Conservation (phyloP, 2,113 vertebrate genomes). For the Pao palembangensis region DNA sequence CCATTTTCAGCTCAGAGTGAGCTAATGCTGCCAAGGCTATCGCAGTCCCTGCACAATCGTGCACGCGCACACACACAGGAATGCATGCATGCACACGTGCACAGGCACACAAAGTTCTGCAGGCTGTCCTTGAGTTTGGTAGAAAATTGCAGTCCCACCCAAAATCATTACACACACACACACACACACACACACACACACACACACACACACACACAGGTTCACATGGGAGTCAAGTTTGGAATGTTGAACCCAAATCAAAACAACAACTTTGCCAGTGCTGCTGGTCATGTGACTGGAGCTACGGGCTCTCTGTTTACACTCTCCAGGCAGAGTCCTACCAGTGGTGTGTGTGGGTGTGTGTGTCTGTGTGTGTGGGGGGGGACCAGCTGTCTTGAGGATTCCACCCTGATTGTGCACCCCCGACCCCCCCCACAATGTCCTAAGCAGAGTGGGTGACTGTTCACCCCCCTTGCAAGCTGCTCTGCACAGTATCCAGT, state of each 20-base stretch:
- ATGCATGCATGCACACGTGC: not conserved
- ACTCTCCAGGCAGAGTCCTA: constrained; percentile 6
- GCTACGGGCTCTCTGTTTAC: constrained; percentile 49
- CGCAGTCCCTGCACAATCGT: not conserved
- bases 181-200: constrained; percentile 2
- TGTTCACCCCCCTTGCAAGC: constrained; percentile 13
- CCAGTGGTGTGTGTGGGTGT: constrained; percentile 14
- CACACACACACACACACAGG: not conserved
- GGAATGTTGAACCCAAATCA: constrained; percentile 46
- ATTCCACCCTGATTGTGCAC: constrained; percentile 23
- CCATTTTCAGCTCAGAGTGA: constrained; percentile 50
- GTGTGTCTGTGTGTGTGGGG: too few relatives aligned
- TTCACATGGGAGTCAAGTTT: constrained; percentile 32
- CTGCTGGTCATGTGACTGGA: constrained; percentile 43
- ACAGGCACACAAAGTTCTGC: constrained; percentile 47
- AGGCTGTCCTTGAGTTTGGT: constrained; percentile 50
- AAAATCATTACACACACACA: constrained; percentile 17
- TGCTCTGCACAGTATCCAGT: not conserved
- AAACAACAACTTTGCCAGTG: constrained; percentile 65
- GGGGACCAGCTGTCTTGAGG: constrained; percentile 52
- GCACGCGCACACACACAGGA: constrained; percentile 28
- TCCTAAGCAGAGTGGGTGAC: not conserved
- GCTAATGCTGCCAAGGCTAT: constrained; percentile 46
- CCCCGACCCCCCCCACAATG: not conserved
- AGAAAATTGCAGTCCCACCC: constrained; percentile 50